Evolutionary conservation across 2,888 invertebrate genomes (phyloP).

Genomic region (Aplocera efformata): DNA sequence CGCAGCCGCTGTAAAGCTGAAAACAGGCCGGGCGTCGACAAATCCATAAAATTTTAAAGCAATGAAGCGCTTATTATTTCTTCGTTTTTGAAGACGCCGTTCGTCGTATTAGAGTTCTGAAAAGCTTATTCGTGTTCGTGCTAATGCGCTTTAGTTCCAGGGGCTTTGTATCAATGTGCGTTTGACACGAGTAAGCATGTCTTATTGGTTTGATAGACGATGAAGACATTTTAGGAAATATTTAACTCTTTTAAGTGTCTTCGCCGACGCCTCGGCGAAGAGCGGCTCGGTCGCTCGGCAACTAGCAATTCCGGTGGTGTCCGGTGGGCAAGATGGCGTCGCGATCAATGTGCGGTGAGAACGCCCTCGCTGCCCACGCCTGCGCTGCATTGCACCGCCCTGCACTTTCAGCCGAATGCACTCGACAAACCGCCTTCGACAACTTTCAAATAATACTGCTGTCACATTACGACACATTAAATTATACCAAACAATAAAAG

Average conservation of each 20-base stretch:
- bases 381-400: constrained; percentile 73
- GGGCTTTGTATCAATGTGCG: constrained; percentile 50
- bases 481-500: constrained; percentile 1
- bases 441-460: constrained; percentile 12
- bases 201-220: constrained; percentile 16
- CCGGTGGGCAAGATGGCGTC: constrained; percentile 72
- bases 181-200: constrained; percentile 40
- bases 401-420: constrained; percentile 51
- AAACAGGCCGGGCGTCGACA: constrained; percentile 35
- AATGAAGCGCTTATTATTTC: constrained; percentile 49
- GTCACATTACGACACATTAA: neutral
- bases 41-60: constrained; percentile 44
- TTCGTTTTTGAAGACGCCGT: constrained; percentile 44
- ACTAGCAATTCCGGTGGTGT: constrained; percentile 53
- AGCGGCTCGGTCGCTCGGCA: constrained; percentile 33
- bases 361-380: constrained; percentile 73
- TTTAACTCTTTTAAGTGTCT: neutral
- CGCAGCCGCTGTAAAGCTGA: constrained; percentile 57
- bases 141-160: constrained; percentile 64
- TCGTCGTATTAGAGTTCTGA: constrained; percentile 59
- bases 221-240: neutral
- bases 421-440: constrained; percentile 44
- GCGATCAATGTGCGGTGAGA: constrained; percentile 64
- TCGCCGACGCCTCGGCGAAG: constrained; percentile 26
- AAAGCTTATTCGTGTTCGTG: constrained; percentile 73